Evolutionary conservation across 2,797 vertebrate genomes (phyloP).

Genomic region (Aldrovandia affinis): DNA sequence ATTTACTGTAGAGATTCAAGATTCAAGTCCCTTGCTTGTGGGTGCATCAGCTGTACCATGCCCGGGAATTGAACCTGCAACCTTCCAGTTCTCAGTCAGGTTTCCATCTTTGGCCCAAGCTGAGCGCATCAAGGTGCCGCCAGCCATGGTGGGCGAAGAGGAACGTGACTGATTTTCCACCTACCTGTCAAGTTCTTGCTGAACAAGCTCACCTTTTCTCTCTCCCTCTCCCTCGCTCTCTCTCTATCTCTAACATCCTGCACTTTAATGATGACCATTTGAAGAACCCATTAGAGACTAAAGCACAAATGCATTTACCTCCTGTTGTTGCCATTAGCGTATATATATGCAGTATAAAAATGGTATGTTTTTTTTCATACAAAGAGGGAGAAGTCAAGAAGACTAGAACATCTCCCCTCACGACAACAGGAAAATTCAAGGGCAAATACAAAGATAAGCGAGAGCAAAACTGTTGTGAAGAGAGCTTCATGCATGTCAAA

Average conservation of each 20-base stretch:
- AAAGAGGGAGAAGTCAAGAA: neutral
- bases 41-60: no score
- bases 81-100: neutral
- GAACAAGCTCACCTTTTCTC: neutral
- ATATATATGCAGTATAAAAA: conserved; percentile 3
- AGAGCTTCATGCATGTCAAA: neutral
- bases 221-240: neutral
- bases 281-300: conserved; percentile 16
- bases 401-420: neutral
- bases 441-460: neutral
- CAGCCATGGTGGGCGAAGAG: neutral
- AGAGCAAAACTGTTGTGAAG: neutral
- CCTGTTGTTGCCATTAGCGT: conserved; percentile 1
- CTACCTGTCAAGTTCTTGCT: conserved; percentile 12
- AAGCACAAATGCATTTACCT: conserved; percentile 15
- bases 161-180: neutral
- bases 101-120: no score
- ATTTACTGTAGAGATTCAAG: no score
- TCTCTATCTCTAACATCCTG: neutral
- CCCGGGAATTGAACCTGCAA: neutral
- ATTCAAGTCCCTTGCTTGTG: no score
- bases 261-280: conserved; percentile 24
- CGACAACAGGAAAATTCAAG: neutral
- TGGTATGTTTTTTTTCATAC: neutral
- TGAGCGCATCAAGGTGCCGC: no score